phyloP scores from a whole-genome alignment of 2,888 invertebrate species.

The Anoncus sp. region DNA sequence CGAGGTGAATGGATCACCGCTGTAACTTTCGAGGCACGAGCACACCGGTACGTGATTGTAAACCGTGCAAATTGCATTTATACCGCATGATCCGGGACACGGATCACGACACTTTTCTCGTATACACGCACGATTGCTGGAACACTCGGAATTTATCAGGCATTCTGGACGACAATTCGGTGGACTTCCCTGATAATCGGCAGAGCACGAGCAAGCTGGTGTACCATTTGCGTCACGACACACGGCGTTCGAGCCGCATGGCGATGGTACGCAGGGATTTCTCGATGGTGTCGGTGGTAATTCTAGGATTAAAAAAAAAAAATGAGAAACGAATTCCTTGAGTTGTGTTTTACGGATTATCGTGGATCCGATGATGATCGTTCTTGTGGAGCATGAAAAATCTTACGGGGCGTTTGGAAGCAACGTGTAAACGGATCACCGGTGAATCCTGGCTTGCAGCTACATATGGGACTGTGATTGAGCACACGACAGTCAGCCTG shows the following conservation, averaged over 20 bases:
- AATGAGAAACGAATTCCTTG: neutral
- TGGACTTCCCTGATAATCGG: slow-evolving; percentile 87
- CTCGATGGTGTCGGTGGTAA: slow-evolving; percentile 56
- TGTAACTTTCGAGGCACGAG: slow-evolving; percentile 90
- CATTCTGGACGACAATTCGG: slow-evolving; percentile 89
- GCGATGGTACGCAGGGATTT: slow-evolving; percentile 88
- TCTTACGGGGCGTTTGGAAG: slow-evolving; percentile 64
- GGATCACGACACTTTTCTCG: slow-evolving; percentile 92
- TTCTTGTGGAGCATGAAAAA: slow-evolving; percentile 84
- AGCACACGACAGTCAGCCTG: slow-evolving; percentile 90
- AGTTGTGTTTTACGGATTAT: neutral
- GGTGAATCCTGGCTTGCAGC: slow-evolving; percentile 81
- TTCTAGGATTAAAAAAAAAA: slow-evolving; percentile 34
- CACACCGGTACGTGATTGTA: slow-evolving; percentile 93
- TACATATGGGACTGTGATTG: slow-evolving; percentile 87
- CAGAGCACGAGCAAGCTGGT: slow-evolving; percentile 87
- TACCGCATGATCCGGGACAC: slow-evolving; percentile 92
- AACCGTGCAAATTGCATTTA: slow-evolving; percentile 90
- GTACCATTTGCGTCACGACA: slow-evolving; percentile 88
- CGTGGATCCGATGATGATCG: slow-evolving; percentile 81
- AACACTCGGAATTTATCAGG: slow-evolving; percentile 88
- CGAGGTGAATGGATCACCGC: slow-evolving; percentile 93
- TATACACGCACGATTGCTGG: slow-evolving; percentile 90
- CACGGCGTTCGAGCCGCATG: slow-evolving; percentile 92
- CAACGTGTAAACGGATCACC: slow-evolving; percentile 83